Evolutionary conservation across 35 echinoderm and acorn worm genomes (phyloP).

Genomic region (Lytechinus variegatus): DNA sequence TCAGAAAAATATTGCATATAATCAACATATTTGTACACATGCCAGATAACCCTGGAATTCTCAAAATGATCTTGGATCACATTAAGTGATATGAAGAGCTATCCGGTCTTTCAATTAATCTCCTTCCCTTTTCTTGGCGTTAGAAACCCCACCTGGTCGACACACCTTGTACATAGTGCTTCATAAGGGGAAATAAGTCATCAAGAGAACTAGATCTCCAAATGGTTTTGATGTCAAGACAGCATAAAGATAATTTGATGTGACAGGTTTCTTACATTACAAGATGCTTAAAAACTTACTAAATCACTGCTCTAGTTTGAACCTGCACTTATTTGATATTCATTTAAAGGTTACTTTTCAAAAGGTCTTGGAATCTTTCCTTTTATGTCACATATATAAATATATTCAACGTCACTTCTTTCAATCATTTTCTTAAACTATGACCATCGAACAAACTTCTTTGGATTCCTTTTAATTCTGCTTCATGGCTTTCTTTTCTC

Average conservation of each 20-base stretch:
- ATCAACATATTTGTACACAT: neutral
- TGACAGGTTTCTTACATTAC: neutral
- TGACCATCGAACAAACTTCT: neutral
- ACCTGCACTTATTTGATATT: neutral
- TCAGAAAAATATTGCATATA: neutral
- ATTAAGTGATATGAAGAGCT: neutral
- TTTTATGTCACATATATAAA: neutral
- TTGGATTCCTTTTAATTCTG: neutral
- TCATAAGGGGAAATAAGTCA: neutral
- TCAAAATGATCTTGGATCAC: neutral
- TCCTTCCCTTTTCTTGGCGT: neutral
- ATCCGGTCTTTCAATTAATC: neutral
- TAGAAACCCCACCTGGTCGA: neutral
- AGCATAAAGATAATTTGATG: neutral
- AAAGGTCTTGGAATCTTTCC: neutral
- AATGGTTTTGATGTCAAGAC: neutral
- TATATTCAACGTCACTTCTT: neutral
- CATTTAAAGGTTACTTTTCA: neutral
- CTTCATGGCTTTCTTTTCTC: neutral
- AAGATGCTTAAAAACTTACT: neutral
- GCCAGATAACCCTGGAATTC: neutral
- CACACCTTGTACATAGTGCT: neutral
- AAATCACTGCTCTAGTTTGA: neutral
- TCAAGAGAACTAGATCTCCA: constrained; percentile 2
- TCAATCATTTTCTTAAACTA: neutral